phyloP scores from a whole-genome alignment of 2,888 invertebrate species.

The Drosophila pseudotakahashii region DNA sequence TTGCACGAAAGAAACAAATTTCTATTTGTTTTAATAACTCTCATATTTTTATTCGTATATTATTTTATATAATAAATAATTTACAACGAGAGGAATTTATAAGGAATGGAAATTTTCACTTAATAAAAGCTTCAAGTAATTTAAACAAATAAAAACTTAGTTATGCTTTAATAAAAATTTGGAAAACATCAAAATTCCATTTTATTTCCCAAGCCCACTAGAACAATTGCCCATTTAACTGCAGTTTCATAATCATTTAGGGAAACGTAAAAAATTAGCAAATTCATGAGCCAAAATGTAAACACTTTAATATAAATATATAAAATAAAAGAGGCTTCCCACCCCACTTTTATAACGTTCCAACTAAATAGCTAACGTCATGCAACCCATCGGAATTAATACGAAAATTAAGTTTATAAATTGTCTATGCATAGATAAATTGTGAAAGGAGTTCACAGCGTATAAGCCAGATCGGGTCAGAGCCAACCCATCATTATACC shows the following conservation, averaged over 20 bases:
- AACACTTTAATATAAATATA: slow-evolving; percentile 4
- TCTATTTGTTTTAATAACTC: not conserved
- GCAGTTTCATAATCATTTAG: not conserved
- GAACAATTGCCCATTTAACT: slow-evolving; percentile 6
- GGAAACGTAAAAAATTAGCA: not conserved
- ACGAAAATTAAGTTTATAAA: slow-evolving; percentile 21
- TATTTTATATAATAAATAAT: not conserved
- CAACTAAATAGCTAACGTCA: slow-evolving; percentile 25
- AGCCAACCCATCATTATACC: slow-evolving; percentile 70
- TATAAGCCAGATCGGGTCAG: slow-evolving; percentile 35
- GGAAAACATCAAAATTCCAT: not conserved
- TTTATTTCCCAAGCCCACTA: not conserved
- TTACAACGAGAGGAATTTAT: not conserved
- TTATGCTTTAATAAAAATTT: not conserved
- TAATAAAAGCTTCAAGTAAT: not conserved
- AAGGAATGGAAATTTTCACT: too few relatives aligned
- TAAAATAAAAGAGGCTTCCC: not conserved
- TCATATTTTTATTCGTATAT: too few relatives aligned
- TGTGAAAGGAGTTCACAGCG: slow-evolving; percentile 27
- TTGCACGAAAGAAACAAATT: not conserved
- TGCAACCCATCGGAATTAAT: slow-evolving; percentile 16
- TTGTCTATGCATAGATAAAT: slow-evolving; percentile 42
- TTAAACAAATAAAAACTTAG: not conserved
- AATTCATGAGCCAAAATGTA: slow-evolving; percentile 9
- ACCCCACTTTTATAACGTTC: not conserved